These are phyloP conservation scores for Caenorhabditis virilis DNA, from an alignment of 2,888 invertebrate genomes.

Conservation along the genomic window DNA sequence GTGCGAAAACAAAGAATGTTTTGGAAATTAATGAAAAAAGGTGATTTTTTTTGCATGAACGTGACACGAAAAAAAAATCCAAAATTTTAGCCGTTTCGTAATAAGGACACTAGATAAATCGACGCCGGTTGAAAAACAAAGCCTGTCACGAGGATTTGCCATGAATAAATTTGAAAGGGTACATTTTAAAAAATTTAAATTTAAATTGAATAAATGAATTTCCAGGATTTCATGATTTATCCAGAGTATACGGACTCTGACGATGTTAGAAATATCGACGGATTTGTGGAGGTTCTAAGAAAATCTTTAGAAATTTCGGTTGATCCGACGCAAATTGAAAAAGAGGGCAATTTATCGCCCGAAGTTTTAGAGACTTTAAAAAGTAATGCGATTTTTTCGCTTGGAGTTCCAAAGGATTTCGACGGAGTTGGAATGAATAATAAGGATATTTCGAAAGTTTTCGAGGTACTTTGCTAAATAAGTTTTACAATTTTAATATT, in stretches of 20 bases:
- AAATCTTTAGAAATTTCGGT: slow-evolving; percentile 36
- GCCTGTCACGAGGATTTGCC: slow-evolving; percentile 60
- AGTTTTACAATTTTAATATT: too few relatives aligned
- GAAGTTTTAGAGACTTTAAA: slow-evolving; percentile 45
- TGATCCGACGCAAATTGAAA: slow-evolving; percentile 35
- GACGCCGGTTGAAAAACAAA: slow-evolving; percentile 58
- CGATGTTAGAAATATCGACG: slow-evolving; percentile 61
- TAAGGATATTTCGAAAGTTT: slow-evolving; percentile 59
- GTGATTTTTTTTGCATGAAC: too few relatives aligned
- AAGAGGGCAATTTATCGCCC: slow-evolving; percentile 31
- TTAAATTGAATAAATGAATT: slow-evolving; percentile 1
- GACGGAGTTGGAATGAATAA: slow-evolving; percentile 62
- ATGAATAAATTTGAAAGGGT: slow-evolving; percentile 67
- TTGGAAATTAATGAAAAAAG: not conserved
- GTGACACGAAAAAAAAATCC: too few relatives aligned
- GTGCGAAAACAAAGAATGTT: not conserved
- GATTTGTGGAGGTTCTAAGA: slow-evolving; percentile 45
- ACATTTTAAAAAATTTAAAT: not conserved
- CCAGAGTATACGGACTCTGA: slow-evolving; percentile 66
- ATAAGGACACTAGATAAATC: slow-evolving; percentile 22
- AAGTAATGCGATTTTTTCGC: slow-evolving; percentile 48
- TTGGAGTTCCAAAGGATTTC: slow-evolving; percentile 55
- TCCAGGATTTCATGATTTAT: slow-evolving; percentile 68
- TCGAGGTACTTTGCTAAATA: slow-evolving; percentile 51
- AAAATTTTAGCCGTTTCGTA: slow-evolving; percentile 5